Percentiles rank a stretch among this genome's conserved stretches.
These are phyloP conservation scores for Pocota personata DNA, from an alignment of 2,888 invertebrate genomes.

Conservation along the genomic window DNA sequence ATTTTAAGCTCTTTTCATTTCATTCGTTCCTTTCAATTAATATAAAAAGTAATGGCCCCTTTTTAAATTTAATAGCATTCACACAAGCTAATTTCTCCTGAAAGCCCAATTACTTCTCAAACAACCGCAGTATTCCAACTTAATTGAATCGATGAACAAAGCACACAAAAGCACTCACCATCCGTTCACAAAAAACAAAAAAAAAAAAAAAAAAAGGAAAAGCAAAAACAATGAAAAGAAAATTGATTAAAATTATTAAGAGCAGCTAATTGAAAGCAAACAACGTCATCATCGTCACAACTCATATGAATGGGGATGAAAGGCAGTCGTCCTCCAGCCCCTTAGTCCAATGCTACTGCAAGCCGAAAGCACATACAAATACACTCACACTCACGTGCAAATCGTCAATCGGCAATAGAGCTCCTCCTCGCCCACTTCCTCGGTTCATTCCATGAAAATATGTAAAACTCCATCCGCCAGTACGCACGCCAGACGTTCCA, in stretches of 20 bases:
- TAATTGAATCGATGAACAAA: constrained; percentile 69
- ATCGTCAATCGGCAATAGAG: constrained; percentile 69
- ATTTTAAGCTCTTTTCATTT: neutral
- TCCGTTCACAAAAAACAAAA: neutral
- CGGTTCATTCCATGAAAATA: constrained; percentile 26
- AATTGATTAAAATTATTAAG: constrained; percentile 74
- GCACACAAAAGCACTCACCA: constrained; percentile 29
- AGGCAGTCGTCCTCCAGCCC: neutral
- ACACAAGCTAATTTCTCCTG: constrained; percentile 54
- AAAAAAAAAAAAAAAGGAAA: constrained; percentile 1
- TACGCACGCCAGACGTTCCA: constrained; percentile 59
- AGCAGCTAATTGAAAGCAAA: constrained; percentile 74
- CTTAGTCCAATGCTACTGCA: neutral
- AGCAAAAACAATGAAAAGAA: constrained; percentile 60
- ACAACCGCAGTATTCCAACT: constrained; percentile 70
- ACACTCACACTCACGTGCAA: constrained; percentile 26
- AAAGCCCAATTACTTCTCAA: constrained; percentile 72
- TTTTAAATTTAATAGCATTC: constrained; percentile 44
- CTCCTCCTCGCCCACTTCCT: constrained; percentile 5
- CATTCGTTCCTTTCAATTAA: constrained; percentile 19
- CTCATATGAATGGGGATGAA: constrained; percentile 45
- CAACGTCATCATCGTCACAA: constrained; percentile 73
- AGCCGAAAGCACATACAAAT: neutral
- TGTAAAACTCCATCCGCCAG: constrained; percentile 61
- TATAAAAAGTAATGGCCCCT: constrained; percentile 33